Percentiles rank a stretch among this genome's conserved stretches.
Evolutionary conservation across 2,797 vertebrate species (phyloP).

Genomic region (Rhynchotus rufescens): DNA sequence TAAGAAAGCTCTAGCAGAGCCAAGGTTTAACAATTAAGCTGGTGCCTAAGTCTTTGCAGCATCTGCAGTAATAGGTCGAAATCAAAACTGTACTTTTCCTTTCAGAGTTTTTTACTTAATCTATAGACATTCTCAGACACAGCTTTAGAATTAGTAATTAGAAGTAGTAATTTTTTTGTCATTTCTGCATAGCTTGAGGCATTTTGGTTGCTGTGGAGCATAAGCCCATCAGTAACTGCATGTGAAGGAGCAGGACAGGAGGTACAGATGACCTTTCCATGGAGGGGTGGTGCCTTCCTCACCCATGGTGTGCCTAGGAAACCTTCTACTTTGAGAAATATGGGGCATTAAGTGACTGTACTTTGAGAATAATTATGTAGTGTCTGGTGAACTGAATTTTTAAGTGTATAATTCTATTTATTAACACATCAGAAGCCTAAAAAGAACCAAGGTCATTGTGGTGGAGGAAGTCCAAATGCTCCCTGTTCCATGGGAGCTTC

Average conservation of each 20-base stretch:
- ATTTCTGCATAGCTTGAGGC: too few species aligned
- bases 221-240: too few species aligned
- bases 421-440: background rate
- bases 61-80: background rate
- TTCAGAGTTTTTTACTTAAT: too few species aligned
- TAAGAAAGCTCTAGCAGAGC: background rate
- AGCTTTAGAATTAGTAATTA: too few species aligned
- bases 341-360: fast-evolving
- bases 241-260: too few species aligned
- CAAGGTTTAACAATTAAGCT: background rate
- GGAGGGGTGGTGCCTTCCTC: too few species aligned
- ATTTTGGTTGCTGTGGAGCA: too few species aligned
- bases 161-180: too few species aligned
- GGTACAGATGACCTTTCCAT: too few species aligned
- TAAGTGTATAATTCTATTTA: background rate
- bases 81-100: too few species aligned
- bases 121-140: too few species aligned
- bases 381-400: background rate
- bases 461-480: background rate
- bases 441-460: background rate
- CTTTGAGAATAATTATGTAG: background rate
- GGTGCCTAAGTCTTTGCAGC: background rate
- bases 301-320: background rate
- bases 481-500: fast-evolving
- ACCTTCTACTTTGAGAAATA: background rate